Conservation (phyloP, 2,888 invertebrate genomes). For the Zootermopsis nevadensis region DNA sequence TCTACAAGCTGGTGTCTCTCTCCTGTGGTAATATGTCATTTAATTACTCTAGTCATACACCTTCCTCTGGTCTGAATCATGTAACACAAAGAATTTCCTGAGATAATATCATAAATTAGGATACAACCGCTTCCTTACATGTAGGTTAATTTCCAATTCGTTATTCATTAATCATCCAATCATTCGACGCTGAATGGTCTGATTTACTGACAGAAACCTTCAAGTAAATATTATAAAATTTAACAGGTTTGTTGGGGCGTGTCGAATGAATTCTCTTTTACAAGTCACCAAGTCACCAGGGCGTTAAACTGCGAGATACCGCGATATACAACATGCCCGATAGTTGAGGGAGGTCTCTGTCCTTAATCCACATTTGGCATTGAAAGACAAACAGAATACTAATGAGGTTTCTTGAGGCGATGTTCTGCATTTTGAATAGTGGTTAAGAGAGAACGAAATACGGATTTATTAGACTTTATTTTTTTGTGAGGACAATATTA, state of each 20-base stretch:
- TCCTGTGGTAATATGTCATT: no score
- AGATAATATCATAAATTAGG: no score
- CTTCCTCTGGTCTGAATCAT: neutral
- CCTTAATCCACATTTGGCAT: neutral
- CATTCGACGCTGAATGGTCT: no score
- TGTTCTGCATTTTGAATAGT: neutral
- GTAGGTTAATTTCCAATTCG: no score
- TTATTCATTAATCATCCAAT: no score
- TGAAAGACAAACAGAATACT: neutral
- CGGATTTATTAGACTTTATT: no score
- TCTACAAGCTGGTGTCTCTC: no score
- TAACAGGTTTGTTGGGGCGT: neutral
- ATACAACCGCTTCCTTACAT: no score
- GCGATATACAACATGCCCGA: neutral
- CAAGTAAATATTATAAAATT: no score
- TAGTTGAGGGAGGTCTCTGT: neutral
- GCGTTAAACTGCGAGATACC: conserved; percentile 15
- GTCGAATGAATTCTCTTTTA: neutral
- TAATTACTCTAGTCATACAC: no score
- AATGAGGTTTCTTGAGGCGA: neutral
- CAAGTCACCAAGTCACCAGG: neutral
- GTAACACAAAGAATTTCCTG: conserved; percentile 3
- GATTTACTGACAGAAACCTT: no score
- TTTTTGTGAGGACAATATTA: no score
- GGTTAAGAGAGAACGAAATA: neutral